phyloP scores from a whole-genome alignment of 2,888 invertebrate genomes.

The Papilio protenor region DNA sequence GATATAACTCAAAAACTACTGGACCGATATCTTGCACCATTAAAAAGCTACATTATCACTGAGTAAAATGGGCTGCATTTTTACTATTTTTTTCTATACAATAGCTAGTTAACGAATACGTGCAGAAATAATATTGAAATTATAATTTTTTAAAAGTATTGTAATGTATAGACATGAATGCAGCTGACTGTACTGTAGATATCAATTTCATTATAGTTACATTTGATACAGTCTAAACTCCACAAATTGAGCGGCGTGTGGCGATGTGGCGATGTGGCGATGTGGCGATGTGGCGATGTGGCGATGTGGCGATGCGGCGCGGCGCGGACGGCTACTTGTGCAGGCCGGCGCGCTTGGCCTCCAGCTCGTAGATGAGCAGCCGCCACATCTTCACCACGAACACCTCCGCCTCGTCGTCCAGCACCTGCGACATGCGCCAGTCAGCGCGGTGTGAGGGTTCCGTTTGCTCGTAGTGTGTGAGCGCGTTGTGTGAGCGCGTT shows the following conservation, averaged over 20 bases:
- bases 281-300: neutral
- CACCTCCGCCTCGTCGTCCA: constrained; percentile 99
- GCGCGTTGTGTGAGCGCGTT: too few species aligned
- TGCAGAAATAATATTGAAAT: too few species aligned
- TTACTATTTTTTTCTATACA: too few species aligned
- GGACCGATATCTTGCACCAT: too few species aligned
- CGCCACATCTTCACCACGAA: constrained; percentile 99
- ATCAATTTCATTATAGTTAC: neutral
- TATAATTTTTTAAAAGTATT: too few species aligned
- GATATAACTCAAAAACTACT: too few species aligned
- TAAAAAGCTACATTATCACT: too few species aligned
- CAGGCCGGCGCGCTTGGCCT: constrained; percentile 98
- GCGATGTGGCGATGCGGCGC: neutral
- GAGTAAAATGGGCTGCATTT: too few species aligned
- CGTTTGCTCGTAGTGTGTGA: too few species aligned
- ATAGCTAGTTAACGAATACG: too few species aligned
- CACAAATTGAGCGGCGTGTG: neutral
- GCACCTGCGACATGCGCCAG: constrained; percentile 87
- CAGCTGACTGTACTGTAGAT: neutral
- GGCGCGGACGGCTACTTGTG: constrained; percentile 61
- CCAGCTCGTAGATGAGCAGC: constrained; percentile 99
- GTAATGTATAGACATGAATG: too few species aligned
- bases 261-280: neutral
- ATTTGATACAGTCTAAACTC: neutral
- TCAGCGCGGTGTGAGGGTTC: too few species aligned